A percentile compares a stretch with the other conserved stretches of the same genome.
These are phyloP conservation scores for Timandra comae DNA, from an alignment of 2,888 invertebrate genomes.

Conservation along the genomic window DNA sequence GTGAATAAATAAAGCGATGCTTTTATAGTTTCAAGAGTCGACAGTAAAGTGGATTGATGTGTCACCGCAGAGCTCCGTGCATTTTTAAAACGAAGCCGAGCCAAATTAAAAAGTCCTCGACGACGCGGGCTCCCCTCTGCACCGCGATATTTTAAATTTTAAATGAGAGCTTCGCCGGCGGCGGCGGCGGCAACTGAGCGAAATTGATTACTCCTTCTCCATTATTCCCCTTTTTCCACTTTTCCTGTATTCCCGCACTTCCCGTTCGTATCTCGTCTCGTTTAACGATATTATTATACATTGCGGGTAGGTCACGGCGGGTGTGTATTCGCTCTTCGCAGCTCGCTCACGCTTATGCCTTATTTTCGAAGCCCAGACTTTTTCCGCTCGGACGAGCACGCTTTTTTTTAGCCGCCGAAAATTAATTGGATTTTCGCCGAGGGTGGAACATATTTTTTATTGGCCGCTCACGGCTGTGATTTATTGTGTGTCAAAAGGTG, in stretches of 20 bases:
- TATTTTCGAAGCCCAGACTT: constrained; percentile 38
- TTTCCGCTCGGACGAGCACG: constrained; percentile 64
- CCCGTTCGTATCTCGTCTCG: constrained; percentile 61
- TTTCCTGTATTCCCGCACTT: constrained; percentile 59
- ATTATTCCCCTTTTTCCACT: constrained; percentile 73
- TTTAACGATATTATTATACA: constrained; percentile 69
- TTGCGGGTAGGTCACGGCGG: constrained; percentile 26
- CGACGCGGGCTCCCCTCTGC: constrained; percentile 52
- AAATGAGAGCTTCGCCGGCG: constrained; percentile 70
- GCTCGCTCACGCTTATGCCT: constrained; percentile 30
- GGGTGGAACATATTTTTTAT: constrained; percentile 76
- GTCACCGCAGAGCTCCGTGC: constrained; percentile 68
- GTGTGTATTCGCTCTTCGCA: constrained; percentile 18
- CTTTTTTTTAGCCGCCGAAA: constrained; percentile 72
- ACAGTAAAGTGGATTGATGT: constrained; percentile 70
- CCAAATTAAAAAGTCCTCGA: constrained; percentile 74
- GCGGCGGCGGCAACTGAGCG: constrained; percentile 63
- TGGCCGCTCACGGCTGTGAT: constrained; percentile 73
- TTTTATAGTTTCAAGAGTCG: constrained; percentile 45
- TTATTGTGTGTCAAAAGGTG: constrained; percentile 76
- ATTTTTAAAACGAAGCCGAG: constrained; percentile 68
- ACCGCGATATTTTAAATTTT: constrained; percentile 72
- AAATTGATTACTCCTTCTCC: constrained; percentile 76
- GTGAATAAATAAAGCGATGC: constrained; percentile 35
- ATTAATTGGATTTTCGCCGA: constrained; percentile 77